Conservation (phyloP, 2,797 vertebrate species). For the Gallinago solitaria region DNA sequence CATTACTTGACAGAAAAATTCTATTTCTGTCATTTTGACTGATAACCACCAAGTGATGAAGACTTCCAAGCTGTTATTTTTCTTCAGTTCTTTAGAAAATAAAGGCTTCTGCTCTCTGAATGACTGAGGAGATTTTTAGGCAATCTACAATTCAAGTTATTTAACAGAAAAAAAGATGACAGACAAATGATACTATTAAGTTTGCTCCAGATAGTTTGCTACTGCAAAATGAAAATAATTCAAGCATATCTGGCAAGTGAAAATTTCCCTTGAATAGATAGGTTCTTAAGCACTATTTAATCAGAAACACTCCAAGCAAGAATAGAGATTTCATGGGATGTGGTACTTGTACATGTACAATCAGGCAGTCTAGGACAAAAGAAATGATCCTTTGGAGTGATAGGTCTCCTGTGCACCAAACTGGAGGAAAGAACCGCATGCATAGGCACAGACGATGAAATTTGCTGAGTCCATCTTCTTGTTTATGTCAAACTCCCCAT, state of each 20-base stretch:
- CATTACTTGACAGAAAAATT: neutral
- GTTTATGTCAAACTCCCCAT: neutral
- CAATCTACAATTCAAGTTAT: neutral
- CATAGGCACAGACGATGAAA: neutral
- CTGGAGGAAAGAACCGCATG: neutral
- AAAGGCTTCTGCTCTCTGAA: neutral
- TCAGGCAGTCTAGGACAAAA: neutral
- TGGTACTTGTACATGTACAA: neutral
- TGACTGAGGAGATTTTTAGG: neutral
- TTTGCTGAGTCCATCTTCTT: neutral
- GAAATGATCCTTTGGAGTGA: neutral
- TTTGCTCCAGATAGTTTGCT: neutral
- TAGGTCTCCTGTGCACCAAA: neutral
- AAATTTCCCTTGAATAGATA: neutral
- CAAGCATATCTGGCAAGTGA: neutral
- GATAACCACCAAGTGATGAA: neutral
- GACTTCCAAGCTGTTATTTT: slow-evolving; percentile 8
- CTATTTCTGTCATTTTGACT: slow-evolving; percentile 14
- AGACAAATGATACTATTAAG: neutral
- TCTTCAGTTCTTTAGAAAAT: neutral
- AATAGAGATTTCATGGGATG: neutral
- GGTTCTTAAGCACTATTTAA: neutral
- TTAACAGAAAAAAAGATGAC: neutral
- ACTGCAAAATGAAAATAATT: slow-evolving; percentile 4
- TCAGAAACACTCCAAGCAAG: neutral